phyloP scores from a whole-genome alignment of 2,888 invertebrate species.

The Orthosia incerta region DNA sequence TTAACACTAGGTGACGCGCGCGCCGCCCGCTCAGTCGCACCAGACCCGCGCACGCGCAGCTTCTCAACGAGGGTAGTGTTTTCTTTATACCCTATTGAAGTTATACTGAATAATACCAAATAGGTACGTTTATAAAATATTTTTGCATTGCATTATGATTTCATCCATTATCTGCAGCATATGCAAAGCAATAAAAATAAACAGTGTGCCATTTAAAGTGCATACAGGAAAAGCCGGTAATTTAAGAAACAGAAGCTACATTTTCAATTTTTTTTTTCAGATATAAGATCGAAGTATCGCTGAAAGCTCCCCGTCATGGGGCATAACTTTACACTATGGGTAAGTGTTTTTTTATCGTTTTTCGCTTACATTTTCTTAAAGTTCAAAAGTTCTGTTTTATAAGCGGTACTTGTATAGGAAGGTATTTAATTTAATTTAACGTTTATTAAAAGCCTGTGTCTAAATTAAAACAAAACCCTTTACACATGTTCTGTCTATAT shows the following conservation, averaged over 20 bases:
- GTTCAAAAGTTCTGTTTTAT: background rate
- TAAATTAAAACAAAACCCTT: background rate
- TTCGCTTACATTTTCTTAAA: conserved; percentile 1
- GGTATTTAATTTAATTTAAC: background rate
- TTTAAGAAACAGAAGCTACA: conserved; percentile 2
- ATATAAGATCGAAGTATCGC: conserved; percentile 66
- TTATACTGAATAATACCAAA: conserved; percentile 53
- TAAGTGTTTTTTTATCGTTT: conserved; percentile 72
- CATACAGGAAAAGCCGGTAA: background rate
- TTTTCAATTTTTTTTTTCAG: conserved; percentile 68
- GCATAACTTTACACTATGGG: conserved; percentile 78
- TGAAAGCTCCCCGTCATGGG: conserved; percentile 85
- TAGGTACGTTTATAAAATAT: conserved; percentile 59
- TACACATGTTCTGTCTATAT: background rate
- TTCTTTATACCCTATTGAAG: conserved; percentile 54
- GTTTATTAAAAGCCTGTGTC: background rate
- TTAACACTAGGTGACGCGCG: conserved; percentile 85
- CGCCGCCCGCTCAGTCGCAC: conserved; percentile 86
- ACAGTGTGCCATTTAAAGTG: background rate
- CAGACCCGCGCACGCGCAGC: conserved; percentile 80
- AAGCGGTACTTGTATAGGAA: background rate
- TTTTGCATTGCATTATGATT: background rate
- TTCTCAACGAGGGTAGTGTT: conserved; percentile 68
- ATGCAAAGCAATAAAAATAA: conserved; percentile 2
- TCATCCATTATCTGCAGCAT: background rate